Conservation (phyloP, 2,888 invertebrate genomes). For the Parnassius orleans region DNA sequence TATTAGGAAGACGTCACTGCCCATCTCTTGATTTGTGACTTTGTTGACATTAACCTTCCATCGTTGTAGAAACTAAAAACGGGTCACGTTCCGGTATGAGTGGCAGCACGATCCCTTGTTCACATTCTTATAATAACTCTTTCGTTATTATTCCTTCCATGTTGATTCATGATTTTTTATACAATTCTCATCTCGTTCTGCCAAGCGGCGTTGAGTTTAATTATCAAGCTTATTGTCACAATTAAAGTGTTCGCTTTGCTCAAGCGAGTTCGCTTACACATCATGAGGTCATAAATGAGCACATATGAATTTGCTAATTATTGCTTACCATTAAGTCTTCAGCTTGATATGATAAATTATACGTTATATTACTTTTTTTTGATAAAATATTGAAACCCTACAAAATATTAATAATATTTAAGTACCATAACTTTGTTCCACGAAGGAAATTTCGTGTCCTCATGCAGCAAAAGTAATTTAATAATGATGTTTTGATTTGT, state of each 20-base stretch:
- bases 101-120: too few relatives aligned
- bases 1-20: too few relatives aligned
- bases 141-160: too few relatives aligned
- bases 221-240: conserved; percentile 55
- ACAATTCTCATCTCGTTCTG: background rate
- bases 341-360: background rate
- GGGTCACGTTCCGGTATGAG: too few relatives aligned
- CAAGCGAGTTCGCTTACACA: conserved; percentile 38
- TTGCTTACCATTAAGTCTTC: background rate
- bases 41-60: too few relatives aligned
- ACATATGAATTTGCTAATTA: conserved; percentile 53
- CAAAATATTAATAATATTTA: too few relatives aligned
- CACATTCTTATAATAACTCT: too few relatives aligned
- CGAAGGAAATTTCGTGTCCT: background rate
- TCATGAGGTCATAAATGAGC: conserved; percentile 68
- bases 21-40: too few relatives aligned
- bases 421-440: too few relatives aligned
- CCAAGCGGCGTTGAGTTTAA: conserved; percentile 37
- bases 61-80: too few relatives aligned
- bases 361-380: background rate
- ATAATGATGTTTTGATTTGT: conserved; percentile 39
- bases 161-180: background rate
- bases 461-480: background rate
- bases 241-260: conserved; percentile 56
- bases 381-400: too few relatives aligned